phyloP scores from a whole-genome alignment of 2,797 vertebrate genomes.

The Coendou prehensilis region DNA sequence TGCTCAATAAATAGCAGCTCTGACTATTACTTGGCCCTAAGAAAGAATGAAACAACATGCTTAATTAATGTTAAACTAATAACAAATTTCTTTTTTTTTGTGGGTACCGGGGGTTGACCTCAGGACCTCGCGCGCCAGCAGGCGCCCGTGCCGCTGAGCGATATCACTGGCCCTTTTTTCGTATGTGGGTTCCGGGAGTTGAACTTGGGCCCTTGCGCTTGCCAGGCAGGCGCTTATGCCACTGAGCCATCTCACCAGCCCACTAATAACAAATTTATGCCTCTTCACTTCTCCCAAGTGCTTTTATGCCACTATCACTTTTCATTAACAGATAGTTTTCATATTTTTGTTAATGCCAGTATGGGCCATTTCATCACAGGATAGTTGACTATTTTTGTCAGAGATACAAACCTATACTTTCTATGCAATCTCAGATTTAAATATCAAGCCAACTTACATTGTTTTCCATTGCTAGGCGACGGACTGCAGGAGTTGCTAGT shows the following conservation, averaged over 20 bases:
- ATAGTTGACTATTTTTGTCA: neutral
- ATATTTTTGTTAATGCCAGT: neutral
- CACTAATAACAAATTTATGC: neutral
- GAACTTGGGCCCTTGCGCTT: no score
- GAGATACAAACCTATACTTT: neutral
- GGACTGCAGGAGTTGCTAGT: constrained; percentile 96
- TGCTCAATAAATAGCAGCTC: neutral
- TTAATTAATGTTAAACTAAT: constrained; percentile 26
- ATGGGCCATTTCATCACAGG: neutral
- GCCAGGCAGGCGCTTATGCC: no score
- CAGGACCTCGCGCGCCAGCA: no score
- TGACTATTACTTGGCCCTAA: neutral
- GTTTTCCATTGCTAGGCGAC: constrained; percentile 98
- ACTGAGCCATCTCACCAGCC: no score
- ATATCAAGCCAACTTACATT: constrained; percentile 90
- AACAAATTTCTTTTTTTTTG: neutral
- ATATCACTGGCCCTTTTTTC: no score
- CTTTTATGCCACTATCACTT: neutral
- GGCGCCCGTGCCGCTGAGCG: no score
- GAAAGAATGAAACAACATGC: neutral
- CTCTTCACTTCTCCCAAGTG: constrained; percentile 31
- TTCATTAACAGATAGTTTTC: neutral
- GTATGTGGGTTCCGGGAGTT: no score
- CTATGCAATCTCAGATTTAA: neutral
- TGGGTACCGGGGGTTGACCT: no score